Percentiles rank a stretch among this genome's conserved stretches.
Evolutionary conservation across 1,140 invertebrate genomes (phyloP).

Genomic region (Drosophila sulfurigaster): DNA sequence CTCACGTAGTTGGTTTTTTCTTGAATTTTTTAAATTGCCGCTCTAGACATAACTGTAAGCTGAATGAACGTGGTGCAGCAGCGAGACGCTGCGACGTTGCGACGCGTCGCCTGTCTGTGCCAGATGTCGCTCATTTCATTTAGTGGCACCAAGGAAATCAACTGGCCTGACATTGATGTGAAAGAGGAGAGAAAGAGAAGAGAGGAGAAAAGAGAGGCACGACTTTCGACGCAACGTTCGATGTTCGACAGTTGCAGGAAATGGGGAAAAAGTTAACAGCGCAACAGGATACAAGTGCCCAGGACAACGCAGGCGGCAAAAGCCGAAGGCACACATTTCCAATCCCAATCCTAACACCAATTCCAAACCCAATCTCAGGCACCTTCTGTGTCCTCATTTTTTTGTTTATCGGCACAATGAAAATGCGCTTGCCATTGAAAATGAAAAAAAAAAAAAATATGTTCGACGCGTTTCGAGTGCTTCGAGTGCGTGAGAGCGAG

Average conservation of each 20-base stretch:
- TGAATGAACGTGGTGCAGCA: conserved; percentile 23
- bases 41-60: conserved; percentile 74
- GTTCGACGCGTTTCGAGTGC: conserved; percentile 28
- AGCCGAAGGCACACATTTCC: conserved; percentile 1
- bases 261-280: conserved; percentile 61
- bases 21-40: conserved; percentile 72
- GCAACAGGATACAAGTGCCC: conserved; percentile 65
- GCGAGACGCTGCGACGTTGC: background rate
- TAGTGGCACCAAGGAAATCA: conserved; percentile 69
- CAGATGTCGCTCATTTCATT: conserved; percentile 70
- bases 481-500: conserved; percentile 21
- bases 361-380: too few relatives aligned
- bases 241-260: conserved; percentile 59
- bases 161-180: conserved; percentile 50
- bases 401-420: conserved; percentile 15
- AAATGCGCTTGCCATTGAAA: conserved; percentile 18
- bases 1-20: conserved; percentile 46
- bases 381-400: conserved; percentile 6
- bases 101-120: conserved; percentile 46
- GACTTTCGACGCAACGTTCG: conserved; percentile 39
- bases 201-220: too few relatives aligned
- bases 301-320: conserved; percentile 7
- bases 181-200: conserved; percentile 14
- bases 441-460: background rate
- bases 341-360: conserved; percentile 10